Percentiles rank a stretch among this genome's conserved stretches.
These are phyloP conservation scores for Diachrysia chrysitis DNA, from an alignment of 2,888 invertebrate species.

Conservation along the genomic window DNA sequence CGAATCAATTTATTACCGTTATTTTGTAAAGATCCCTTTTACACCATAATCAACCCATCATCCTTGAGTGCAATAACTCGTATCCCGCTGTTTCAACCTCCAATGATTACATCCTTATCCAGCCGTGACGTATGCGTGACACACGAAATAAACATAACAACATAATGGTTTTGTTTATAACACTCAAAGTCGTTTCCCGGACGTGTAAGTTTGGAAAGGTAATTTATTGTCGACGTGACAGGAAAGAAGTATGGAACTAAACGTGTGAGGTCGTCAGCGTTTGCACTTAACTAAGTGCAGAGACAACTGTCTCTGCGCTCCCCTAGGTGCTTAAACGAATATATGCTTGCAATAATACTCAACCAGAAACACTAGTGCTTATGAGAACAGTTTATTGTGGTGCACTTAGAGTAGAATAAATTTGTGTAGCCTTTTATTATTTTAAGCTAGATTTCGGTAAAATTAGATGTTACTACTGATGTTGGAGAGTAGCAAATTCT, in stretches of 20 bases:
- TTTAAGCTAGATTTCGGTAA: no score
- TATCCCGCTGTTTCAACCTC: neutral
- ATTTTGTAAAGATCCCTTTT: neutral
- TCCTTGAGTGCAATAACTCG: neutral
- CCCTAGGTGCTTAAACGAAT: slow-evolving; percentile 3
- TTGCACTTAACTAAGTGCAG: no score
- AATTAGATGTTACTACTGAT: no score
- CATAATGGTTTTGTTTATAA: neutral
- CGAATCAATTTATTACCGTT: neutral
- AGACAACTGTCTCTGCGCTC: neutral
- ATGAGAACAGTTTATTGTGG: neutral
- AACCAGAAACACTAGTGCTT: neutral
- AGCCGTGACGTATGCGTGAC: neutral
- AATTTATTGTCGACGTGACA: slow-evolving; percentile 19
- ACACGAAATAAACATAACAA: neutral
- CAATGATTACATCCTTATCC: slow-evolving; percentile 1
- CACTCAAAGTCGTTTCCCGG: slow-evolving; percentile 1
- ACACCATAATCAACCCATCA: neutral
- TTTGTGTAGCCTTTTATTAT: no score
- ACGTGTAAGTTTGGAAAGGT: slow-evolving; percentile 16
- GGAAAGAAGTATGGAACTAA: neutral
- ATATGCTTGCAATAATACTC: slow-evolving; percentile 6
- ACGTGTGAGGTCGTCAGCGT: slow-evolving; percentile 1
- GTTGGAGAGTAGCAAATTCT: no score
- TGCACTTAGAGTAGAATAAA: neutral